Percentiles rank a stretch among this genome's conserved stretches.
These are phyloP conservation scores for Euborellia annulipes DNA, from an alignment of 1,140 invertebrate genomes.

Conservation along the genomic window DNA sequence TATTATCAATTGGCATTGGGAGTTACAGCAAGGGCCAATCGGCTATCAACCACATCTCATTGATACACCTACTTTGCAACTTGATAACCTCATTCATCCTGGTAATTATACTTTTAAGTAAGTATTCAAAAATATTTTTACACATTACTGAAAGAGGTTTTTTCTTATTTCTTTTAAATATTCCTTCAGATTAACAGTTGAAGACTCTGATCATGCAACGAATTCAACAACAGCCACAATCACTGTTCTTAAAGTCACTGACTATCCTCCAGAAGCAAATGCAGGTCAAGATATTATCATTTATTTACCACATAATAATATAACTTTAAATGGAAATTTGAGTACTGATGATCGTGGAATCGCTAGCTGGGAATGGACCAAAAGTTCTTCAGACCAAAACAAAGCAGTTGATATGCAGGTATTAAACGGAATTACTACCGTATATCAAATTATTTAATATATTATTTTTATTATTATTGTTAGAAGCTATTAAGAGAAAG, in stretches of 20 bases:
- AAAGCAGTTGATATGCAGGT: slow-evolving; percentile 85
- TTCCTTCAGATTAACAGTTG: slow-evolving; percentile 73
- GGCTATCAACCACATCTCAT: slow-evolving; percentile 64
- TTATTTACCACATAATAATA: slow-evolving; percentile 75
- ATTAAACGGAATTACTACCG: slow-evolving; percentile 1
- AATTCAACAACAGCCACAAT: slow-evolving; percentile 80
- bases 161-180: slow-evolving; percentile 4
- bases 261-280: slow-evolving; percentile 90
- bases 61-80: slow-evolving; percentile 64
- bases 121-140: slow-evolving; percentile 15
- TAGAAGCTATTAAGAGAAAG: background rate
- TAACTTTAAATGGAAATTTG: slow-evolving; percentile 75
- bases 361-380: slow-evolving; percentile 86
- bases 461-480: background rate
- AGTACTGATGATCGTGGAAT: slow-evolving; percentile 90
- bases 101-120: slow-evolving; percentile 86
- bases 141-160: background rate
- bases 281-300: slow-evolving; percentile 82
- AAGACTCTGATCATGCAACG: slow-evolving; percentile 74
- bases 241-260: slow-evolving; percentile 76
- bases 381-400: slow-evolving; percentile 64
- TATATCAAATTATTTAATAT: background rate
- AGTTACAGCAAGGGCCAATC: slow-evolving; percentile 70
- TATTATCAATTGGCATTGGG: slow-evolving; percentile 81
- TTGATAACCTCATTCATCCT: slow-evolving; percentile 63